A percentile compares a stretch with the other conserved stretches of the same genome.
Conservation (phyloP, 2,797 vertebrate genomes). For the Hybognathus amarus region DNA sequence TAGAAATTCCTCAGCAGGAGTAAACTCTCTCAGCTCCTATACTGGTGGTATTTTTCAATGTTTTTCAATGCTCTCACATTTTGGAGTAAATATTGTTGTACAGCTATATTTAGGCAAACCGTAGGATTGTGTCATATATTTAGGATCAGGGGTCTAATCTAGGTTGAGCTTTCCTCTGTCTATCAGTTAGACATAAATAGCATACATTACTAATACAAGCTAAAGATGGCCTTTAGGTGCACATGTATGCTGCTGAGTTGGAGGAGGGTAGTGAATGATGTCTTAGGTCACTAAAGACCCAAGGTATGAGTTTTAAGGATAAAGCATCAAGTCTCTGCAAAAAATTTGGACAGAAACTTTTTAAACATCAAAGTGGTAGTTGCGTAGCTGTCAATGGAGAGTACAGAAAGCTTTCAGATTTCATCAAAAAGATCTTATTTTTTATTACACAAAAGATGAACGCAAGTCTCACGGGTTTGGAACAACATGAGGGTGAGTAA, state of each 20-base stretch:
- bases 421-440: too few relatives aligned
- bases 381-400: too few relatives aligned
- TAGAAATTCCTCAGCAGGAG: constrained; percentile 50
- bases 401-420: too few relatives aligned
- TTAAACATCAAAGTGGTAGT: too few relatives aligned
- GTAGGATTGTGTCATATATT: background rate
- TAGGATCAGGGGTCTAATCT: constrained; percentile 16
- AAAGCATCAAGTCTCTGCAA: too few relatives aligned
- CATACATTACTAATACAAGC: constrained; percentile 45
- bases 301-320: too few relatives aligned
- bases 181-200: constrained; percentile 32
- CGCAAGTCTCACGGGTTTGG: too few relatives aligned
- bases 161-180: constrained; percentile 22
- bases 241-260: background rate
- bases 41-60: constrained; percentile 29
- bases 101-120: constrained; percentile 23
- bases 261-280: too few relatives aligned
- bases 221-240: constrained; percentile 11
- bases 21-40: constrained; percentile 24
- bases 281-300: too few relatives aligned
- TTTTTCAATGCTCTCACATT: constrained; percentile 3
- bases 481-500: too few relatives aligned
- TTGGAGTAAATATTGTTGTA: constrained; percentile 26
- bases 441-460: too few relatives aligned
- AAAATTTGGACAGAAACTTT: too few relatives aligned